These are phyloP conservation scores for Vanessa cardui DNA, from an alignment of 2,888 invertebrate genomes.

Conservation along the genomic window DNA sequence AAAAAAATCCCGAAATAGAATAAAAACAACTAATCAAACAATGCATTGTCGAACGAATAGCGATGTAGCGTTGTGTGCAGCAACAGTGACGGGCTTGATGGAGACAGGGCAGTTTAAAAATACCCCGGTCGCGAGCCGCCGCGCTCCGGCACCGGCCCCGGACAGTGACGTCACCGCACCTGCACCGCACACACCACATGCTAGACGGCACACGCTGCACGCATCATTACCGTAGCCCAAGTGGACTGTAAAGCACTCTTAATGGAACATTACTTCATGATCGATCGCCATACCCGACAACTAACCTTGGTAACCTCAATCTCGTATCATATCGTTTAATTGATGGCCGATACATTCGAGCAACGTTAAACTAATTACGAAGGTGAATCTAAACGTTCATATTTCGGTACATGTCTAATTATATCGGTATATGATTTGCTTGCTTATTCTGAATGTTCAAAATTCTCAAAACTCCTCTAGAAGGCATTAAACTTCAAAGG, in stretches of 20 bases:
- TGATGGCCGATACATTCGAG: background rate
- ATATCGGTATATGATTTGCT: no score
- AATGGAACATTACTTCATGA: constrained; percentile 22
- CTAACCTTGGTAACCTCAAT: constrained; percentile 10
- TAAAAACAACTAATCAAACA: constrained; percentile 34
- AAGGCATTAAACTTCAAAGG: no score
- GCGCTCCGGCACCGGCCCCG: constrained; percentile 16
- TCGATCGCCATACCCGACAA: constrained; percentile 16
- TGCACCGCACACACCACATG: constrained; percentile 22
- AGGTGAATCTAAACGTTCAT: background rate
- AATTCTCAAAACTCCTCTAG: no score
- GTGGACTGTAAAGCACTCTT: constrained; percentile 10
- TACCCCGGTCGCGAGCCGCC: constrained; percentile 46
- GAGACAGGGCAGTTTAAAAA: constrained; percentile 45
- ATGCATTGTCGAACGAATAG: constrained; percentile 41
- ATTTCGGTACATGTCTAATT: no score
- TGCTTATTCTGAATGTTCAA: no score
- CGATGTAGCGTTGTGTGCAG: constrained; percentile 46
- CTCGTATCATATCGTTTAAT: constrained; percentile 12
- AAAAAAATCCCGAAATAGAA: constrained; percentile 26
- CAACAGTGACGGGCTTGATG: constrained; percentile 41
- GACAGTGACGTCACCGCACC: constrained; percentile 42
- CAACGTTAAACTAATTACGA: background rate
- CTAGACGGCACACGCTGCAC: constrained; percentile 12
- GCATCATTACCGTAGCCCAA: constrained; percentile 8